Base-by-base conservation (phyloP, 2,888 invertebrate species). In the Kryphioiulus occultus region DNA sequence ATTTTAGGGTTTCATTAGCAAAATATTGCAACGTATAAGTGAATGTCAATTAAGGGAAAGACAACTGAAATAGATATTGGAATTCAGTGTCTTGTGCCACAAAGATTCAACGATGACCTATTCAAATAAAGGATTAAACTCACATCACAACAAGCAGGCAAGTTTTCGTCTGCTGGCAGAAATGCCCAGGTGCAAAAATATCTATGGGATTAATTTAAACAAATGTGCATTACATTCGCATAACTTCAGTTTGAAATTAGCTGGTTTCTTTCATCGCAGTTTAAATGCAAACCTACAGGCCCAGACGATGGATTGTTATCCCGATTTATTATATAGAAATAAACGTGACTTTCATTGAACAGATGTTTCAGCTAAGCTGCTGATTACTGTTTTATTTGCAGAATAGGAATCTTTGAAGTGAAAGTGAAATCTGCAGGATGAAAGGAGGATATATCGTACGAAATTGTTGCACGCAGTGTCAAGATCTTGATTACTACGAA, bases 331-430 rank as follows among this genome's bases (percentile, higher is more conserved):
- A 78, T 78, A 78, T 17, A 15, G 78, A 78, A 78, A 78, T 78
- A 78, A 78, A 78, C 78, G 78, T 78, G 78, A 78, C 78, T 78
- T 78, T 78, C 78, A 30, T 78, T 26, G 30, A 78, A 78, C 78
- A 78, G 78, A 78, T 78, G 78, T 78, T 78, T 30, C 78, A 30
- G 78, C 15, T 78, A 78, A 78, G 78, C 78, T 32, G 12, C 78
- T 78, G 78, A 78, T 78, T 78, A 78, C 78, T 78, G 78, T 78
- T 78, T 78, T 78, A 78, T 78, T 78, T 78, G 78, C 78, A 78
- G 30, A 78, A 78, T 30, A 78, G 78, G 30, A 78, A 78, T 78
- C 78, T 78, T 78, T 78, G 78, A 78, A 78, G 30, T 78, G 78
- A 78, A 78, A 78, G 78, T 78, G 26, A 78, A 78, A 78, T 30